Evolutionary conservation across 2,113 vertebrate species (phyloP).

Genomic region (Crotalus viridis): DNA sequence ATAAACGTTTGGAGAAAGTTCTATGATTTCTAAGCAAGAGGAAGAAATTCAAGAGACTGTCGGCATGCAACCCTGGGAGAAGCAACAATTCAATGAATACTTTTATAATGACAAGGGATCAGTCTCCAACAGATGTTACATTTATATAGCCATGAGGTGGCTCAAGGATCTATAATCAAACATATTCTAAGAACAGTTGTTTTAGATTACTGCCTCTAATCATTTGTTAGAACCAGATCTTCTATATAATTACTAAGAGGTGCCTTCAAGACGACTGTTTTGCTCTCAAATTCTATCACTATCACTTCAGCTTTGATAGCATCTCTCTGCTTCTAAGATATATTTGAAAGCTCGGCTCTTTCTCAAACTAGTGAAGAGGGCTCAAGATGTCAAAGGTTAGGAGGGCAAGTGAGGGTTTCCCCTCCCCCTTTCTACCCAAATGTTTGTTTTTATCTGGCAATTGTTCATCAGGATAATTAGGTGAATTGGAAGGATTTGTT

Average conservation of each 20-base stretch:
- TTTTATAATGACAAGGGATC: background rate
- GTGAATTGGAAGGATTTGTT: conserved; percentile 5
- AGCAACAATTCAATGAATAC: background rate
- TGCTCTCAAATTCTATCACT: background rate
- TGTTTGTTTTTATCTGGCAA: conserved; percentile 29
- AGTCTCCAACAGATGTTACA: background rate
- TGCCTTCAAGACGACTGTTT: background rate
- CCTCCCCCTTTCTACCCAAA: too few species aligned
- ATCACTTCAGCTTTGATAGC: background rate
- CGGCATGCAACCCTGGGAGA: background rate
- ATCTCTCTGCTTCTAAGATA: background rate
- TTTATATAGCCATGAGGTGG: background rate
- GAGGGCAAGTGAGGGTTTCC: background rate
- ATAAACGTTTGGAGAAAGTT: background rate
- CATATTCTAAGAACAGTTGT: background rate
- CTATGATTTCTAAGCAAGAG: background rate
- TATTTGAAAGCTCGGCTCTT: background rate
- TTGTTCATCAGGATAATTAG: conserved; percentile 7
- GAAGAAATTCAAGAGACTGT: background rate
- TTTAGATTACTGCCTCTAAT: background rate
- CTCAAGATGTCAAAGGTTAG: background rate
- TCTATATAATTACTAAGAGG: background rate
- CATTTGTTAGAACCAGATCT: background rate
- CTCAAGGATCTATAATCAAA: background rate
- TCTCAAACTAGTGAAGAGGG: background rate